Evolutionary conservation across 2,797 vertebrate species (phyloP).

Genomic region (Sorex maritimensis): DNA sequence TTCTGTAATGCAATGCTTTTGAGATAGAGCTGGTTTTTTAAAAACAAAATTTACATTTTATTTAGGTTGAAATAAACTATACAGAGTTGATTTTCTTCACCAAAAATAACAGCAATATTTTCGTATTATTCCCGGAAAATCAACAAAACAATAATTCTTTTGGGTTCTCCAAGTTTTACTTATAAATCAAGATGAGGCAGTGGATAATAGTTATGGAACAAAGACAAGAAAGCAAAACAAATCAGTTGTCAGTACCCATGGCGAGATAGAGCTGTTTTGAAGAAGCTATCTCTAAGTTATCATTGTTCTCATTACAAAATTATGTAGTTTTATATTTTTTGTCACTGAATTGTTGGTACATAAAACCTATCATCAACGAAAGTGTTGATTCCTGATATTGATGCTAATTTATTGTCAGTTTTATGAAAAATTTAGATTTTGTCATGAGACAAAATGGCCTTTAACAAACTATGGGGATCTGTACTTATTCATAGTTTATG

Average conservation of each 20-base stretch:
- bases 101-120: too few species aligned
- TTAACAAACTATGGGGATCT: not conserved
- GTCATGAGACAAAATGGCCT: not conserved
- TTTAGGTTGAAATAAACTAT: too few species aligned
- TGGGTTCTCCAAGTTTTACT: too few species aligned
- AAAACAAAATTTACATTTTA: too few species aligned
- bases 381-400: not conserved
- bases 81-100: too few species aligned
- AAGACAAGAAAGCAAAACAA: too few species aligned
- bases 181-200: too few species aligned
- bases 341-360: not conserved
- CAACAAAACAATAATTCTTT: too few species aligned
- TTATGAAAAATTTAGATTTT: not conserved
- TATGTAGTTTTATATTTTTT: not conserved
- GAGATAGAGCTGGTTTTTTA: not conserved
- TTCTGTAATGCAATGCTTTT: slow-evolving; percentile 24
- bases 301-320: slow-evolving; percentile 16
- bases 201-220: too few species aligned
- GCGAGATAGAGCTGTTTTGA: not conserved
- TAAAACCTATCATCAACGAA: slow-evolving; percentile 39
- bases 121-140: too few species aligned
- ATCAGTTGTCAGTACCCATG: too few species aligned
- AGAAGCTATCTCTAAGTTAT: not conserved
- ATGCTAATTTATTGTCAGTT: not conserved
- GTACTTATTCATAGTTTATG: not conserved